phyloP scores from a whole-genome alignment of 2,888 invertebrate genomes.

The Silvanus unidentatus region DNA sequence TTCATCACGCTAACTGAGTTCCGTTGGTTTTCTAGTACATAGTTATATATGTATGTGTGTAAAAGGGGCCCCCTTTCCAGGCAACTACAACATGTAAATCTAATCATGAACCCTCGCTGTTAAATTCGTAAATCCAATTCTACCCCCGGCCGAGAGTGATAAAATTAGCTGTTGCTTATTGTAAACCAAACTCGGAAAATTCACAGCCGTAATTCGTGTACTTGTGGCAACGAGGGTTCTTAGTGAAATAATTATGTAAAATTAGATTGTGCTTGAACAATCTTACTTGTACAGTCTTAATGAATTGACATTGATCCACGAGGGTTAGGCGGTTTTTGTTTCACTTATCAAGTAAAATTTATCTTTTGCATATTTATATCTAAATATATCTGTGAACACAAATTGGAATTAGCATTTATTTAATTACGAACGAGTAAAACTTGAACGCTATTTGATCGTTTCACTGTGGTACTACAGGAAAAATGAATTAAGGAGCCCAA shows the following conservation, averaged over 20 bases:
- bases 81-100: conserved; percentile 46
- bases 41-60: conserved; percentile 6
- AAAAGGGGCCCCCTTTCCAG: conserved; percentile 24
- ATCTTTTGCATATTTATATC: neutral
- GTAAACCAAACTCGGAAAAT: conserved; percentile 52
- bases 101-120: conserved; percentile 46
- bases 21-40: conserved; percentile 20
- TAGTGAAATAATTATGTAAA: conserved; percentile 46
- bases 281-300: conserved; percentile 40
- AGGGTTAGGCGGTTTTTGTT: conserved; percentile 38
- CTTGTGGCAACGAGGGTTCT: conserved; percentile 41
- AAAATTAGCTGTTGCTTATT: conserved; percentile 51
- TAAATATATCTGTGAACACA: neutral
- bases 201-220: conserved; percentile 46
- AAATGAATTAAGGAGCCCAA: neutral
- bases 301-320: conserved; percentile 46
- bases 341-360: conserved; percentile 41
- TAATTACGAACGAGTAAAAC: no score
- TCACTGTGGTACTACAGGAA: no score
- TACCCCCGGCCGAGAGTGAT: conserved; percentile 45
- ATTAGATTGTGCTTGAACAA: conserved; percentile 44
- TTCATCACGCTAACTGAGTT: conserved; percentile 37
- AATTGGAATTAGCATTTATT: neutral
- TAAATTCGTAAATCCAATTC: conserved; percentile 50
- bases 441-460: no score